A percentile compares a stretch with the other conserved stretches of the same genome.
phyloP scores from a whole-genome alignment of 2,888 invertebrate genomes.

The Meghimatium bilineatum region DNA sequence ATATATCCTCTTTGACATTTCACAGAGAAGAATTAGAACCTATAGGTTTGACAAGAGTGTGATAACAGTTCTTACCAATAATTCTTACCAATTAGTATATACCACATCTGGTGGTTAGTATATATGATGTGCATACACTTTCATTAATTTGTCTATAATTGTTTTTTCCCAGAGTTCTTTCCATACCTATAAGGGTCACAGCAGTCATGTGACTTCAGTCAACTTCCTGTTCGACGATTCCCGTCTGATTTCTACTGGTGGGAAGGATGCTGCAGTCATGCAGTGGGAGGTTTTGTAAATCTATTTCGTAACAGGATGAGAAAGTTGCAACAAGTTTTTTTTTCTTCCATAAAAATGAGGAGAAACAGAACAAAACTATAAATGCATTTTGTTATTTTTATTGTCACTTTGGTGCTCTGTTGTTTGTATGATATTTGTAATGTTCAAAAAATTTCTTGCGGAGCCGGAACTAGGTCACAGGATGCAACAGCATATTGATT shows the following conservation, averaged over 20 bases:
- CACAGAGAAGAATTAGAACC: too few species aligned
- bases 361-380: not conserved
- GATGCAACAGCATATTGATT: too few species aligned
- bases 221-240: conserved; percentile 90
- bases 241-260: conserved; percentile 89
- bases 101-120: too few species aligned
- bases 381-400: not conserved
- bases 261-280: conserved; percentile 90
- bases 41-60: too few species aligned
- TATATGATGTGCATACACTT: too few species aligned
- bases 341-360: not conserved
- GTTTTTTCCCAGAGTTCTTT: conserved; percentile 83
- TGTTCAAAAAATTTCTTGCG: too few species aligned
- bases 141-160: not conserved
- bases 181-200: conserved; percentile 89
- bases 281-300: conserved; percentile 83
- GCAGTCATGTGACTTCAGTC: conserved; percentile 92
- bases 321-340: not conserved
- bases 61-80: too few species aligned
- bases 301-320: too few species aligned
- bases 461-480: too few species aligned
- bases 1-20: too few species aligned
- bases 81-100: too few species aligned
- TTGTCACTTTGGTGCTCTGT: not conserved
- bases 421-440: not conserved